phyloP scores from a whole-genome alignment of 2,797 vertebrate genomes.

The Nasua narica region DNA sequence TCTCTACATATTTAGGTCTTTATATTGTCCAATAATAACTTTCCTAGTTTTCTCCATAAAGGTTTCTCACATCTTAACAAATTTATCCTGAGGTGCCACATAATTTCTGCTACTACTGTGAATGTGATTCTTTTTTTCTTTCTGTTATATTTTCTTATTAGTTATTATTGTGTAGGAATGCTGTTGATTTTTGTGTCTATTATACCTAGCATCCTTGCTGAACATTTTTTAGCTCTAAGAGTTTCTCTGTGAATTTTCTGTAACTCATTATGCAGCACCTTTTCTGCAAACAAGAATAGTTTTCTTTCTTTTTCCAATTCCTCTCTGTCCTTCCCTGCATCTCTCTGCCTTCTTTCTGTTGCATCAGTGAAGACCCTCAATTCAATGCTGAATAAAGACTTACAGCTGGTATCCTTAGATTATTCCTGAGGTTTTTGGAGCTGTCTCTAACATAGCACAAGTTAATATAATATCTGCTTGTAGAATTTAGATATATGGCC shows the following conservation, averaged over 20 bases:
- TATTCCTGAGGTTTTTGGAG: constrained; percentile 21
- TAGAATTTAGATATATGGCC: not conserved
- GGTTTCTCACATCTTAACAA: not conserved
- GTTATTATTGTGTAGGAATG: not conserved
- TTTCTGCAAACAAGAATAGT: not conserved
- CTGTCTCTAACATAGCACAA: not conserved
- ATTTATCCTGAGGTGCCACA: not conserved
- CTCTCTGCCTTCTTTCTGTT: not conserved
- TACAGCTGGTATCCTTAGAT: not conserved
- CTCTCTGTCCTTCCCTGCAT: not conserved
- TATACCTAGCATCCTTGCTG: not conserved
- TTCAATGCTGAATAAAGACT: not conserved
- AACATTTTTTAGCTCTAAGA: not conserved
- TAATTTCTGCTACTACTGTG: not conserved
- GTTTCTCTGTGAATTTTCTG: constrained; percentile 28
- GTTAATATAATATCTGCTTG: not conserved
- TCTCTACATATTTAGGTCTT: not conserved
- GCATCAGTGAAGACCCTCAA: not conserved
- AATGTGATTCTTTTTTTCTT: not conserved
- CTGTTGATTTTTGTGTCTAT: not conserved
- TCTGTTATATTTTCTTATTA: not conserved
- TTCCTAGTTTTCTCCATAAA: not conserved
- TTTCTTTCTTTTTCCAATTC: not conserved
- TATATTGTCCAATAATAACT: not conserved
- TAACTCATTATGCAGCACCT: not conserved